These are phyloP conservation scores for Sphaerophoria rueppellii DNA, from an alignment of 2,888 invertebrate genomes.

Conservation along the genomic window DNA sequence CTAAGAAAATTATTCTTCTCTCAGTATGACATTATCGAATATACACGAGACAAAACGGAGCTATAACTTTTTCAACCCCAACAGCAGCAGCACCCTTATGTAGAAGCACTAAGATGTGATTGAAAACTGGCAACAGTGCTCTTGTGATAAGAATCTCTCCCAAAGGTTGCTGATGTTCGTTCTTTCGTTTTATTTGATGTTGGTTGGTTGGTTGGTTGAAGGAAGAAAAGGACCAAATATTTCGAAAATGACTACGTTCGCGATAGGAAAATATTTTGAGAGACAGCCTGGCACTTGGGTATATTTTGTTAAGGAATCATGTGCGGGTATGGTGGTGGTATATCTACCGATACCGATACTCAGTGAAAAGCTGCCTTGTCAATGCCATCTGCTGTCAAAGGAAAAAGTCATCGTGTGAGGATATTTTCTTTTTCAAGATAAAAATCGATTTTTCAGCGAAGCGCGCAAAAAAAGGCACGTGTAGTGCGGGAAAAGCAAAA, in stretches of 20 bases:
- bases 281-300: constrained; percentile 22
- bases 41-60: constrained; percentile 16
- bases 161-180: constrained; percentile 43
- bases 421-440: constrained; percentile 44
- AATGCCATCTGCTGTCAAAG: constrained; percentile 28
- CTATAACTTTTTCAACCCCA: constrained; percentile 19
- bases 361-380: constrained; percentile 15
- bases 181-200: no score
- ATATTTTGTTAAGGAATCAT: background rate
- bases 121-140: constrained; percentile 69
- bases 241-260: constrained; percentile 29
- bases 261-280: constrained; percentile 16
- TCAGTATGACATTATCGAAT: background rate
- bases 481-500: background rate
- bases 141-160: constrained; percentile 42
- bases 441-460: constrained; percentile 48
- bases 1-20: constrained; percentile 14
- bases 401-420: constrained; percentile 31
- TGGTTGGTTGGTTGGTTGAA: no score
- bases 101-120: constrained; percentile 4
- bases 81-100: background rate
- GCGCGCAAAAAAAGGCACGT: background rate
- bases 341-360: background rate
- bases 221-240: constrained; percentile 45
- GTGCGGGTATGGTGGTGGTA: background rate